Evolutionary conservation across 2,888 invertebrate genomes (phyloP), one percentile per base, ranked within the genome.

Genomic region (Muscina levida): DNA sequence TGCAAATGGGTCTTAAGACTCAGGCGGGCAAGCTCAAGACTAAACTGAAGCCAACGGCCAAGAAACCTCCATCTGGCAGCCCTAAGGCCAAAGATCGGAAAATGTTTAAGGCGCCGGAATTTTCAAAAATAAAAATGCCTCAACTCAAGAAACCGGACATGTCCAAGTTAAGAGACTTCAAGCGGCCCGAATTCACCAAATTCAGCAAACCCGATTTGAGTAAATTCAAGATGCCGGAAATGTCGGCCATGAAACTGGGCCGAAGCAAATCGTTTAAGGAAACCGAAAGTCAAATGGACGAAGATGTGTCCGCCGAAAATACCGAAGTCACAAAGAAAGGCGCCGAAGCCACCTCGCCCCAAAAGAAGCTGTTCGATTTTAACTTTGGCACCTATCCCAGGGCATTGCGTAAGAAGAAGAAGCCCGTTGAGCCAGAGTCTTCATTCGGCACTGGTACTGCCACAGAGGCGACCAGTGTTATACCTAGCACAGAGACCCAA

Each of bases 341-440:
- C 51, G 91, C 92, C 71, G 93, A 92, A 53, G 91, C 92, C 83
- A 91, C 92, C 6, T 90, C 89, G 24, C 91, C 92, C 53, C 91
- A 91, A 59, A 92, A 92, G 84, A 93, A 92, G 84, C 91, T 92
- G 83, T 95, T 95, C 86, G 93, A 93, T 67, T 93, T 94, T 87
- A 95, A 95, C 89, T 94, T 95, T 82, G 93, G 93, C 84, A 96
- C 96, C 0, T 96, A 95, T 87, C 96, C 96, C 0, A 93, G 96
- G 84, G 92, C 96, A 83, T 93, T 94, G 85, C 87, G 89, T 65
- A 89, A 88, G 62, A 89, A 89, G 84, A 88, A 87, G 71, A 87
- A 88, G 73, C 75, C 80, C 0, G 75, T 83, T 1, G 85, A 84
- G 11, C 83, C 86, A 48, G 87, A 86, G 53, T 84, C 67, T 17